Base-by-base conservation (phyloP, 2,113 vertebrate species). In the Elaphurus davidianus region DNA sequence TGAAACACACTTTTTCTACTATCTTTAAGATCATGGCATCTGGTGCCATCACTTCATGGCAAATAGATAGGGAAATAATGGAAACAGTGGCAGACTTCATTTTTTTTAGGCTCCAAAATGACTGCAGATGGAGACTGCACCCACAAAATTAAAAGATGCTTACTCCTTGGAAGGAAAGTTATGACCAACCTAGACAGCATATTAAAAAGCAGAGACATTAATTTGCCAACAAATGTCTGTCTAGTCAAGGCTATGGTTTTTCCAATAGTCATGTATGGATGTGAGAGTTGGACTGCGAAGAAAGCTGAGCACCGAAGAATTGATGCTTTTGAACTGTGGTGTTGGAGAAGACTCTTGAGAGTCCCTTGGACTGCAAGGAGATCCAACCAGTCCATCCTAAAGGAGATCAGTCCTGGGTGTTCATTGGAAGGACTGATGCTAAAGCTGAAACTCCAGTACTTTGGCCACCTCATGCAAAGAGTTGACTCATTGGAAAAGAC, bases 391-490 rank as follows among this genome's bases (percentile, higher is more conserved):
- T n/a, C 62, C 64, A 6, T 36, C n/a, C 19, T 36, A 71, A 12
- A 36, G 9, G n/a, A 71, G 19, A 36, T 23, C n/a, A 71, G 64
- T 71, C n/a, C n/a, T 71, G 64, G 11, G 9, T 71, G 11, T 71
- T 71, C 64, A 71, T 11, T 36, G n/a, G n/a, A 71, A 71, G 17
- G 19, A 71, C n/a, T 71, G 64, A 71, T 36, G 64, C 0, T 71
- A 17, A 71, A 71, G n/a, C n/a, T 36, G n/a, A 36, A 36, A 71
- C n/a, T 36, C 9, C 64, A 71, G 10, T 36, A 5, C 19, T 36
- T 71, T 71, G 17, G 36, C 9, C n/a, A 71, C n/a, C 64, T 71
- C 17, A 36, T 36, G n/a, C 0, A 1, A 71, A 36, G 19, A 71
- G n/a, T 19, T 71, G 64, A 71, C n/a, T 71, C n/a, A 21, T 11